Base-by-base conservation (phyloP, 2,888 invertebrate species). In the Pseudanteris insignis region DNA sequence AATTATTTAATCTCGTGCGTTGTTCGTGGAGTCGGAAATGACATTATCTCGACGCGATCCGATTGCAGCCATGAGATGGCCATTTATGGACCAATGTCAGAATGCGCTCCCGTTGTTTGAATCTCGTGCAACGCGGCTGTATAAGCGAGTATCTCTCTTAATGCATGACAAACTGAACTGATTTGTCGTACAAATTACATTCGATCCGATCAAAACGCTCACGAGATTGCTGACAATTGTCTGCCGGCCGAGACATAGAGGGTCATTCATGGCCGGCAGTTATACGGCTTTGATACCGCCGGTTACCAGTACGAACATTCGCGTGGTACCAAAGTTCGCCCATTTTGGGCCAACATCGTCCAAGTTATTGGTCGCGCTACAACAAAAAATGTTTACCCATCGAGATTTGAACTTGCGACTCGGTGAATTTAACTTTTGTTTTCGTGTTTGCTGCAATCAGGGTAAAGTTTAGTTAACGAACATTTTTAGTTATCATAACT, bases 211-310 rank as follows among this genome's bases (percentile, higher is more conserved):
- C 29, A 44, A 38, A 15, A 18, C 14, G 14, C 44, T 24, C 36
- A 13, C 28, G 51, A 29, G 53, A 43, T 47, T 53, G 47, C 48
- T 38, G 44, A 48, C 54, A 60, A 60, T 60, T 54, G 60, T 43
- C 37, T 44, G 33, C 34, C 29, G 21, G 34, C 34, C 44, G 26
- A 32, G 14, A 44, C 41, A 53, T 34, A 25, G 26, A 29, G 26
- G 61, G 36, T 43, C 54, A 60, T 38, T 55, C 61, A 50, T 61
- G 54, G 50, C 47, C 61, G 44, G 12, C 53, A 18, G 50, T 38
- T 50, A 48, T 41, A 26, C 30, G 21, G 33, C 40, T 47, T 15
- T 26, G 32, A 40, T 29, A 32, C 38, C 29, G 37, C 29, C 18
- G n/a, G n/a, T n/a, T n/a, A n/a, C n/a, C n/a, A n/a, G n/a, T n/a